These are phyloP conservation scores for Dicerorhinus sumatrensis DNA, from an alignment of 2,113 vertebrate species.

Conservation along the genomic window DNA sequence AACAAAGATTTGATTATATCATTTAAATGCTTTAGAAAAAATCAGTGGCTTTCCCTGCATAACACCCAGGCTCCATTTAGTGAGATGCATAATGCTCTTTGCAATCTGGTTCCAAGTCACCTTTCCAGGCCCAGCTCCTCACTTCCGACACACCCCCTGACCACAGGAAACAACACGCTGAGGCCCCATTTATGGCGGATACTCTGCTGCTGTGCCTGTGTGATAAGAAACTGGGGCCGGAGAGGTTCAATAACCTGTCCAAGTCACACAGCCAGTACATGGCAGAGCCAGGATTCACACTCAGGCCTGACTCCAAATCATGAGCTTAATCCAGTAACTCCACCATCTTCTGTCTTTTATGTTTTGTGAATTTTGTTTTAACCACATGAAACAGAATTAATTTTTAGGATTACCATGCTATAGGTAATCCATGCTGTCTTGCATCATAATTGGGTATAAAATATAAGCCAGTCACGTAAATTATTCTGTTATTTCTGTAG, in stretches of 20 bases:
- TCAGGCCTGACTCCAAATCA: background rate
- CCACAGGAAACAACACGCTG: background rate
- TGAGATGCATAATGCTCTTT: background rate
- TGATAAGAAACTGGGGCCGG: background rate
- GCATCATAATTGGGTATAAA: background rate
- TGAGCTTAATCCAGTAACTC: background rate
- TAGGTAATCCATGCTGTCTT: background rate
- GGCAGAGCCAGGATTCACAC: background rate
- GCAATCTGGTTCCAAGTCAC: background rate
- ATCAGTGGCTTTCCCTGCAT: background rate
- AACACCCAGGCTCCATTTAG: background rate
- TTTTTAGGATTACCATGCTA: slow-evolving; percentile 21
- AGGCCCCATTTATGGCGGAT: background rate
- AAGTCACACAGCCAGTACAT: background rate
- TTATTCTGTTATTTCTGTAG: slow-evolving; percentile 32
- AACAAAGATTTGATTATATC: background rate
- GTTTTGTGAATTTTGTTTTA: slow-evolving; percentile 21
- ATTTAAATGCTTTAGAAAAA: slow-evolving; percentile 3
- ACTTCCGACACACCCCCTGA: background rate
- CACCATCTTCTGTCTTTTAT: background rate
- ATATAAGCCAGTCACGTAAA: background rate
- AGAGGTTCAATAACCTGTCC: background rate
- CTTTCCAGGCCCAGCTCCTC: background rate
- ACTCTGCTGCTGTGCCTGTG: background rate
- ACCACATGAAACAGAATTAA: background rate